Evolutionary conservation across 2,797 vertebrate species (phyloP).

Genomic region (Salmo trutta): DNA sequence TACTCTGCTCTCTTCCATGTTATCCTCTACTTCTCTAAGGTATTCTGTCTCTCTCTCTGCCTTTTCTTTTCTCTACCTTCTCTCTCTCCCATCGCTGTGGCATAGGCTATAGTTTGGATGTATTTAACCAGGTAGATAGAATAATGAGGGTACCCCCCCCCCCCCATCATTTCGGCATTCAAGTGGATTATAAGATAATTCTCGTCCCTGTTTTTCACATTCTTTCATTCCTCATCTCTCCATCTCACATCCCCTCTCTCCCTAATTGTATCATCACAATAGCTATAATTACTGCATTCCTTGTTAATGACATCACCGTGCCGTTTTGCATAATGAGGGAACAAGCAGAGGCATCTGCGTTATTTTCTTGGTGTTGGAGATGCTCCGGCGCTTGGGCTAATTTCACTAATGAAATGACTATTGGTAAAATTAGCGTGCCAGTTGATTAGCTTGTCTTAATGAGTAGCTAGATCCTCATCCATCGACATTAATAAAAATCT

Average conservation of each 20-base stretch:
- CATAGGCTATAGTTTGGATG: neutral
- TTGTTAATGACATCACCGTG: neutral
- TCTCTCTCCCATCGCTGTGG: neutral
- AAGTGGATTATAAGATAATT: neutral
- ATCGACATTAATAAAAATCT: neutral
- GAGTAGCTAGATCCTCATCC: neutral
- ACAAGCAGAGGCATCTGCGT: neutral
- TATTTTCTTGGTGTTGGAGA: neutral
- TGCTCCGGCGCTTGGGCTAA: neutral
- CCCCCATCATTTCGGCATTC: neutral
- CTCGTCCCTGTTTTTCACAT: neutral
- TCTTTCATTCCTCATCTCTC: neutral
- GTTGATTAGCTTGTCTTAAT: neutral
- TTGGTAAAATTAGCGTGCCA: neutral
- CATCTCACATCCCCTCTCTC: neutral
- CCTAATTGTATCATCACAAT: conserved; percentile 7
- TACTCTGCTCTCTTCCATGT: neutral
- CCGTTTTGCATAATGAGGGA: neutral
- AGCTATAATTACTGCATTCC: conserved; percentile 9
- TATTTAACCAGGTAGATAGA: neutral
- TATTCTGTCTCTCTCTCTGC: neutral
- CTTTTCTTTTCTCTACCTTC: neutral
- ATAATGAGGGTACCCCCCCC: neutral
- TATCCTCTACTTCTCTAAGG: neutral
- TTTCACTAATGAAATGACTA: conserved; percentile 7